Base-by-base conservation (phyloP, 2,113 vertebrate genomes). In the Thalassoma bifasciatum region DNA sequence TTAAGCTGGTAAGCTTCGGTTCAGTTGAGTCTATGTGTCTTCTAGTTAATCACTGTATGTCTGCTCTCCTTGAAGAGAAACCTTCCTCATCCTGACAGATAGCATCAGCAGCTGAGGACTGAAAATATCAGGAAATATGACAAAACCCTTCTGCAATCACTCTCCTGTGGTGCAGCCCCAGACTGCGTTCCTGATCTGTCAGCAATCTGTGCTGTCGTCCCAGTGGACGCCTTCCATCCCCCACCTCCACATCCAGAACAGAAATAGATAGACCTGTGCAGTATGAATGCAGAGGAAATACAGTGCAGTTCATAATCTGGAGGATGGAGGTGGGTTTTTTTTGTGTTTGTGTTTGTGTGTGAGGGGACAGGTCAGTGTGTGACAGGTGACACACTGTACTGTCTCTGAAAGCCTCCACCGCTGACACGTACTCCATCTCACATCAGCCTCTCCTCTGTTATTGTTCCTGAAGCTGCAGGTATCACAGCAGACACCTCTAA, bases 51-150 rank as follows among this genome's bases (percentile, higher is more conserved):
- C 72, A 66, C 26, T 8, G 30, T 42, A 24, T 62, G 52, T 67
- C 46, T 58, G 69, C 36, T 67, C 10, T n/a, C 52, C 23, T 8
- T 62, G 38, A 65, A 53, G 62, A 75, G 51, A 77, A 59, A 21
- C 30, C 61, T 51, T 79, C 50, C 71, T 79, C 79, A 87, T 84
- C 44, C 2, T 64, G 86, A 84, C 75, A 86, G 64, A 17, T 56
- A 52, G 60, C 8, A 46, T 42, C 50, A 26, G 37, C 49, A 60
- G 30, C 38, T 23, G 37, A 50, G 13, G 16, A 21, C 47, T 37
- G n/a, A 54, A 73, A 76, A 72, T 76, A 72, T 77, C 4, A 8
- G 16, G n/a, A 51, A 51, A 81, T 80, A 76, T 57, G 74, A 71
- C 49, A 49, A 77, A 76, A 81, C 57, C 63, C 40, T 51, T 51